Evolutionary conservation across 2,113 vertebrate genomes (phyloP), one percentile per base, ranked within the genome.

Genomic region (Leiothrix lutea): DNA sequence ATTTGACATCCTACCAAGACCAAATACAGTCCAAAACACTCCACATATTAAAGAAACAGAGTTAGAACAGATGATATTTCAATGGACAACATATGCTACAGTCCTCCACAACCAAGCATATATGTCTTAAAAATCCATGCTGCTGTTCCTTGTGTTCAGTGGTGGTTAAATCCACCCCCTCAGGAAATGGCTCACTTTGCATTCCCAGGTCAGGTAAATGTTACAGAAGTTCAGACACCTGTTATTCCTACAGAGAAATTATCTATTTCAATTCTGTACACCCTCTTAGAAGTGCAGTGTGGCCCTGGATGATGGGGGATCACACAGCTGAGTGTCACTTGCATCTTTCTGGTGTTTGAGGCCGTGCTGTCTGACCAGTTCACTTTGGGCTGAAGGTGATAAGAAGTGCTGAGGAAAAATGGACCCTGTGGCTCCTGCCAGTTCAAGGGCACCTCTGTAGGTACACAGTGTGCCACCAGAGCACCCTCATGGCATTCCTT

Each of bases 231-330:
- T 54, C 73, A 80, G 31, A 20, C 6, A 42, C 16, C 20, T 4
- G 1, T 69, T 77, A 40, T 31, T 86, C 36, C 20, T 78, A 22
- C 33, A 87, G 26, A 78, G 9, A 74, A 66, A 21, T 62, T 54
- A 45, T 19, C 12, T 1, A 2, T 58, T 73, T 78, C n/a, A 31
- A 12, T 57, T 29, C 2, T 36, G 0, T 35, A 53, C 22, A 8
- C 6, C 8, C 4, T 69, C n/a, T 70, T 28, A 31, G 19, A 71
- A 22, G 24, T 44, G 38, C 0, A 1, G 11, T 0, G 0, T 48
- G 47, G 62, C 22, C n/a, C 35, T 64, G 28, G 22, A 5, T 48
- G 31, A 40, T 29, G n/a, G 2, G 5, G 10, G 6, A 21, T 61
- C 44, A 29, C 50, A 35, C 4, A 66, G 24, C 20, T 57, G 8